Base-by-base conservation (phyloP, 2,113 vertebrate species). In the Archocentrus centrarchus region DNA sequence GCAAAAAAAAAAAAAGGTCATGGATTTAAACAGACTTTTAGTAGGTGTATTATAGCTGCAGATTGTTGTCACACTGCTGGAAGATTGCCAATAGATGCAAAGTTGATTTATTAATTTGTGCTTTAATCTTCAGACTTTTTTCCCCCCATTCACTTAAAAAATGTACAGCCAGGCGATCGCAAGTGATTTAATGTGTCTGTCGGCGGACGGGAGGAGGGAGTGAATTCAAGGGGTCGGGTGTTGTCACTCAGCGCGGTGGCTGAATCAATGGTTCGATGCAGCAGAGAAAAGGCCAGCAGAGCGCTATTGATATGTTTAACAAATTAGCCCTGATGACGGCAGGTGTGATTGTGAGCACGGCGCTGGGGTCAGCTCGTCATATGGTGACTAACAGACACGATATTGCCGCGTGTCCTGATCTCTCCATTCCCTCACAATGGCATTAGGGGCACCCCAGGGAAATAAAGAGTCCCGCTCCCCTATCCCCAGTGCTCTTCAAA, bases 291-390 rank as follows among this genome's bases (percentile, higher is more conserved):
- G 90, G 85, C 90, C 87, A 88, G 91, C 88, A 47, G 90, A 90
- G 80, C 27, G 73, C 93, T 93, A 95, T 96, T 96, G 95, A 96
- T 96, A 95, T 95, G 94, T 96, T 97, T 96, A 95, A 95, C 95
- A 95, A 96, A 96, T 96, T 96, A 96, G 93, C 94, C 85, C 57
- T 87, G 95, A 94, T 94, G 95, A 94, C 89, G 93, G 95, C 96
- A 96, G 96, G 95, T 96, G 96, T 93, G 92, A 93, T 93, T 93
- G 92, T 91, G 91, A 81, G 79, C 53, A 27, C 63, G 47, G 89
- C 88, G 87, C 84, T 24, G 91, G 92, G 95, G 95, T 96, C 96
- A 96, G 92, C 86, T 92, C 93, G 92, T 96, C 96, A 94, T 95
- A 95, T 94, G 95, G 95, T 93, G 92, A 93, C 95, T 95, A 96